These are phyloP conservation scores for Phymatocera aterrima DNA, from an alignment of 2,888 invertebrate genomes.

Conservation along the genomic window DNA sequence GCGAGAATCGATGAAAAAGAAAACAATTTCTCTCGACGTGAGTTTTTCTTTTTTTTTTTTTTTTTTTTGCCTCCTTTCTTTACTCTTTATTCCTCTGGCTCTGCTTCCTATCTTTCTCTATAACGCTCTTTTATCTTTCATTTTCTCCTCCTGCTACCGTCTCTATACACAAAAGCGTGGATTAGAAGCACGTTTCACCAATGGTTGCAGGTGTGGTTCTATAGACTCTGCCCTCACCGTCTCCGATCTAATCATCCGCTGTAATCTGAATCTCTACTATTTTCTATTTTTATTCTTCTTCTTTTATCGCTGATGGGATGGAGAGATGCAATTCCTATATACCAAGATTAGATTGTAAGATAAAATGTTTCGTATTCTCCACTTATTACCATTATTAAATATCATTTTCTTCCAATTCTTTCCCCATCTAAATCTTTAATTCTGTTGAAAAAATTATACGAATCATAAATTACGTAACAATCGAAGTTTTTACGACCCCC, in stretches of 20 bases:
- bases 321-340: too few species aligned
- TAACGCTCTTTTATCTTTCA: neutral
- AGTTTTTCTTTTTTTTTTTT: neutral
- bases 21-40: slow-evolving; percentile 5
- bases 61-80: neutral
- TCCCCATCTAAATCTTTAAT: too few species aligned
- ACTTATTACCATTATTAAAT: too few species aligned
- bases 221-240: neutral
- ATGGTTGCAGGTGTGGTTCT: neutral
- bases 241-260: neutral
- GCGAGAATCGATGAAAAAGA: slow-evolving; percentile 35
- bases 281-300: too few species aligned
- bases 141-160: neutral
- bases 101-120: neutral
- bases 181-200: neutral
- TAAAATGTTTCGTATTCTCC: too few species aligned
- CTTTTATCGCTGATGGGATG: neutral
- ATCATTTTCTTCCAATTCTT: too few species aligned
- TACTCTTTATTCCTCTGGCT: neutral
- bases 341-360: too few species aligned
- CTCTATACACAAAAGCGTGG: neutral
- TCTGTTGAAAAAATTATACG: too few species aligned
- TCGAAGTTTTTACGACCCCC: too few species aligned
- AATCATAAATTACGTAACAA: too few species aligned
- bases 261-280: neutral